Conservation (phyloP, 1,140 invertebrate genomes). For the Bombyx mandarina region DNA sequence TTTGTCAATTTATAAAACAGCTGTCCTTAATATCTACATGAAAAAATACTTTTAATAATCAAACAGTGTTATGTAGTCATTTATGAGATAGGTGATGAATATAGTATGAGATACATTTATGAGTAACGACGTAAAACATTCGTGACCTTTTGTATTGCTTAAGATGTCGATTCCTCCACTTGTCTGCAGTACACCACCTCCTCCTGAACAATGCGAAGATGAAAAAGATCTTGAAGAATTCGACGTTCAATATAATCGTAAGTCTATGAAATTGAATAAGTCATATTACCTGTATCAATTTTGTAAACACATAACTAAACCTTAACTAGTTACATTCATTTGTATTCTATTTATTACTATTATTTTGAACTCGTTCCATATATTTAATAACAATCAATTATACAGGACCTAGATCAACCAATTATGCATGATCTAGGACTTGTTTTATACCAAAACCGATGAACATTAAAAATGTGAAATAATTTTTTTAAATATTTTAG, state of each 20-base stretch:
- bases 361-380: too few species aligned
- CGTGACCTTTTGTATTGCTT: conserved; percentile 12
- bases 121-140: too few species aligned
- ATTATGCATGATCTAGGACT: too few species aligned
- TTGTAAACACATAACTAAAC: too few species aligned
- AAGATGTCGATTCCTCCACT: conserved; percentile 69
- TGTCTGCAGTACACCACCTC: conserved; percentile 67
- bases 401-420: too few species aligned
- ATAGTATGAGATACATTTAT: background rate
- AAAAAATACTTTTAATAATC: background rate
- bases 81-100: conserved; percentile 2
- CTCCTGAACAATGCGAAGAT: conserved; percentile 65
- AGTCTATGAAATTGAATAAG: conserved; percentile 18
- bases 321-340: too few species aligned
- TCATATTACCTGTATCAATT: too few species aligned
- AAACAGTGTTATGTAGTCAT: conserved; percentile 4
- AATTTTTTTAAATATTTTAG: conserved; percentile 26
- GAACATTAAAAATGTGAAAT: too few species aligned
- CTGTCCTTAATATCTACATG: conserved; percentile 13
- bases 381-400: too few species aligned
- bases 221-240: conserved; percentile 62
- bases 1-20: conserved; percentile 23
- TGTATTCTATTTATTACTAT: too few species aligned
- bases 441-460: too few species aligned
- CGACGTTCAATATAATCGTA: conserved; percentile 59